These are phyloP conservation scores for Automeris io DNA, from an alignment of 2,888 invertebrate species.

Conservation along the genomic window DNA sequence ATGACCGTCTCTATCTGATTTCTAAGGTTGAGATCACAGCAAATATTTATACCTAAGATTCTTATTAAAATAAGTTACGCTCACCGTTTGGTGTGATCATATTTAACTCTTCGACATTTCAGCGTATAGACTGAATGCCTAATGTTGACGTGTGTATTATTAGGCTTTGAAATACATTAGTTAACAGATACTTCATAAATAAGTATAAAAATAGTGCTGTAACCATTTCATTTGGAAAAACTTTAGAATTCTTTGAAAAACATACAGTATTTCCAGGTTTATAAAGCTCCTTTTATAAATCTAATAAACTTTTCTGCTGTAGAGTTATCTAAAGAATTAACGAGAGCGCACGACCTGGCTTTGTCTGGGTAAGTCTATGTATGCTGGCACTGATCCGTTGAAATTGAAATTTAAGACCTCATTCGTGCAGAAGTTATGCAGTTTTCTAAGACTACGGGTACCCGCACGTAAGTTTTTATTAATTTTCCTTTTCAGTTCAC, in stretches of 20 bases:
- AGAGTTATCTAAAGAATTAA: slow-evolving; percentile 36
- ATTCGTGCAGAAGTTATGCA: slow-evolving; percentile 19
- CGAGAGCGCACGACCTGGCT: slow-evolving; percentile 28
- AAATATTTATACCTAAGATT: too few relatives aligned
- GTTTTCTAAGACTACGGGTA: slow-evolving; percentile 3
- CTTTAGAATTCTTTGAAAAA: slow-evolving; percentile 1
- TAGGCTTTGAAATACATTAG: too few relatives aligned
- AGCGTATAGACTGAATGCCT: too few relatives aligned
- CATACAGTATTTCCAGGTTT: neutral
- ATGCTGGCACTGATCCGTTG: slow-evolving; percentile 46
- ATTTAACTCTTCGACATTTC: too few relatives aligned
- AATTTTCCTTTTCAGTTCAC: neutral
- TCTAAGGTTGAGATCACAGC: too few relatives aligned
- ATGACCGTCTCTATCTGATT: too few relatives aligned
- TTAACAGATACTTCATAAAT: too few relatives aligned
- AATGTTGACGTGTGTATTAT: too few relatives aligned
- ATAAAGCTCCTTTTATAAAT: slow-evolving; percentile 6
- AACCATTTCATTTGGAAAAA: too few relatives aligned
- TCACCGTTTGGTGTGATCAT: too few relatives aligned
- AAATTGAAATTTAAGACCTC: slow-evolving; percentile 66
- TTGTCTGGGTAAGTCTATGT: slow-evolving; percentile 34
- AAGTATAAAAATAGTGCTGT: too few relatives aligned
- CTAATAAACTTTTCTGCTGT: slow-evolving; percentile 26
- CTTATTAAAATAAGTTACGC: too few relatives aligned
- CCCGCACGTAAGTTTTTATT: neutral